Evolutionary conservation across 1,140 invertebrate species (phyloP), one percentile per base, ranked within the genome.

Genomic region (Ostrea edulis): DNA sequence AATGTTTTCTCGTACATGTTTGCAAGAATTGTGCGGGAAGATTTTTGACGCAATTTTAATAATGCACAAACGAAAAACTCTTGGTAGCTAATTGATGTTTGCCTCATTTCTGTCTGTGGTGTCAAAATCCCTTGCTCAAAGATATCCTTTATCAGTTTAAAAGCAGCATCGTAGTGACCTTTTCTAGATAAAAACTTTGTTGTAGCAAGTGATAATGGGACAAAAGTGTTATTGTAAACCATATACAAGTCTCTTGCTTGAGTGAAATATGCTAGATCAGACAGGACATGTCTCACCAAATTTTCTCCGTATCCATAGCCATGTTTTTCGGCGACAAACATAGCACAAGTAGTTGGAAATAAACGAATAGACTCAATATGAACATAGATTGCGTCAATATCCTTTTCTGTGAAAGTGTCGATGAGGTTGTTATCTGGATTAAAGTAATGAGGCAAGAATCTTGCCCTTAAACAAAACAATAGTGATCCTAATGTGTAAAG

Each of bases 391-490:
- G 2, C 68, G 25, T 87, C 25, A 8, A 89, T 52, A 2, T 55
- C n/a, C 52, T 35, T 71, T 1, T 44, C 71, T 5, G 20, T 17
- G 0, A 82, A n/a, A 44, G 84, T 83, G 14, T 29, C 51, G n/a
- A 89, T 87, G 14, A 89, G 84, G 25, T 89, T 87, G 53, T 85
- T 89, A 44, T 87, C 51, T 53, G 52, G 62, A 52, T 87, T 87
- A 52, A 89, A 89, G 55, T 87, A 89, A 29, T 89, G 51, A 12
- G 88, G 88, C 3, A 89, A 54, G 22, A 85, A 85, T 20, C 25
- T 82, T 35, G 22, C n/a, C 9, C 85, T 84, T 44, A 89, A 58
- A 11, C 84, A 51, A 22, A 55, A 5, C 17, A 77, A 11, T 25
- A 89, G 54, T 12, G 12, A 85, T 3, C 84, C 82, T 12, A 85